phyloP scores from a whole-genome alignment of 35 echinoderm and acorn worm genomes.

The Amphiura filiformis region DNA sequence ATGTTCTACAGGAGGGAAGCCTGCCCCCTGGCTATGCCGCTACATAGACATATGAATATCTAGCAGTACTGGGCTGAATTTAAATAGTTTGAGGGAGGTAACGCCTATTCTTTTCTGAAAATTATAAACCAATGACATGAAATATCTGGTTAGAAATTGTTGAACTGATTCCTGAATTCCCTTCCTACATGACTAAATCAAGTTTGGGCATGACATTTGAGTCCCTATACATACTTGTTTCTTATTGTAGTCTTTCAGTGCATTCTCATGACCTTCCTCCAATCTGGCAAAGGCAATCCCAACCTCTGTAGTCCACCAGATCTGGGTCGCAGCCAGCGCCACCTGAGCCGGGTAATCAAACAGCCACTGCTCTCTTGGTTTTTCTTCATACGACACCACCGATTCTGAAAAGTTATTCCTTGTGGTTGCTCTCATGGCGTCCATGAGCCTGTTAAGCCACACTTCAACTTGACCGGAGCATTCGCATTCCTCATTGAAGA shows the following conservation, averaged over 20 bases:
- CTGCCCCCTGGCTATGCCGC: too few species aligned
- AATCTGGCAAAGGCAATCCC: conserved; percentile 85
- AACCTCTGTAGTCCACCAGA: conserved; percentile 99
- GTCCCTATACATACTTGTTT: conserved; percentile 96
- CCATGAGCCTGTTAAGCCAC: conserved; percentile 93
- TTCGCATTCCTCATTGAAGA: conserved; percentile 78
- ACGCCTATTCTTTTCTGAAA: too few species aligned
- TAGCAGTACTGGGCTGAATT: too few species aligned
- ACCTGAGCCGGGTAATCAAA: conserved; percentile 97
- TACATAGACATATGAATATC: too few species aligned
- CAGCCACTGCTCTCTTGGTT: conserved; percentile 95
- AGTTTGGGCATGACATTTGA: too few species aligned
- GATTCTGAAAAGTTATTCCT: conserved; percentile 58
- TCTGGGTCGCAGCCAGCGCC: conserved; percentile 83
- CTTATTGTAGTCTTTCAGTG: conserved; percentile 97
- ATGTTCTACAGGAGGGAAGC: too few species aligned
- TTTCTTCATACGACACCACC: conserved; percentile 88
- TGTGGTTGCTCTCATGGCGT: conserved; percentile 78
- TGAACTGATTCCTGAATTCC: too few species aligned
- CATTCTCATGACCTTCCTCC: conserved; percentile 96
- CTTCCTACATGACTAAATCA: too few species aligned
- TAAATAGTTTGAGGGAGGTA: too few species aligned
- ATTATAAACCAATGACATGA: too few species aligned
- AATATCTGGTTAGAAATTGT: too few species aligned
- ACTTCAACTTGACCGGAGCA: conserved; percentile 92